Conservation (phyloP, 2,888 invertebrate species). For the Microplitis deprimator region DNA sequence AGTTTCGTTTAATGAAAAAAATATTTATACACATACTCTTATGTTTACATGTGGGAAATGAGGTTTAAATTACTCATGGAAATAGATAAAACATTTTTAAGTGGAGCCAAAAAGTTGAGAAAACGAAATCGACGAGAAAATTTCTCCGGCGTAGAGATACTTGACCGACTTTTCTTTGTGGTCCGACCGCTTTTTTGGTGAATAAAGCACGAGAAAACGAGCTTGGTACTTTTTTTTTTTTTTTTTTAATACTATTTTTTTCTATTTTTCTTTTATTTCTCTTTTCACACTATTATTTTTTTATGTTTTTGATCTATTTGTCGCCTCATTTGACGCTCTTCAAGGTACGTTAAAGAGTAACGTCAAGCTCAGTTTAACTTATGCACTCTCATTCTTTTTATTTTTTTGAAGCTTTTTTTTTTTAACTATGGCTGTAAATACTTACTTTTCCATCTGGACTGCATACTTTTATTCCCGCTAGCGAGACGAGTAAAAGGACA, state of each 20-base stretch:
- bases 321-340: slow-evolving; percentile 10
- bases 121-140: slow-evolving; percentile 32
- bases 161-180: slow-evolving; percentile 63
- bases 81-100: not conserved
- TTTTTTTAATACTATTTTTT: slow-evolving; percentile 33
- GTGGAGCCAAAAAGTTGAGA: slow-evolving; percentile 15
- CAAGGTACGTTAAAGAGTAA: slow-evolving; percentile 61
- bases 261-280: slow-evolving; percentile 27
- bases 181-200: slow-evolving; percentile 36
- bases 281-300: slow-evolving; percentile 40
- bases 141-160: slow-evolving; percentile 43
- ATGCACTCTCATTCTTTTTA: slow-evolving; percentile 2
- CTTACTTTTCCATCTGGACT: slow-evolving; percentile 86
- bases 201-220: slow-evolving; percentile 43
- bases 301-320: slow-evolving; percentile 20
- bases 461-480: slow-evolving; percentile 87
- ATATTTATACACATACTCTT: too few relatives aligned
- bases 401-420: not conserved
- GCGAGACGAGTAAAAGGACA: slow-evolving; percentile 82
- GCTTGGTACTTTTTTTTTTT: slow-evolving; percentile 41
- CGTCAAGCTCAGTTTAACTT: slow-evolving; percentile 21
- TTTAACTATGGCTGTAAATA: slow-evolving; percentile 37
- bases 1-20: too few relatives aligned
- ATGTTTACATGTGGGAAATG: not conserved
- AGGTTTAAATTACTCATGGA: slow-evolving; percentile 3